These are phyloP conservation scores for Allenopithecus nigroviridis DNA, from an alignment of 2,797 vertebrate species.

Conservation along the genomic window DNA sequence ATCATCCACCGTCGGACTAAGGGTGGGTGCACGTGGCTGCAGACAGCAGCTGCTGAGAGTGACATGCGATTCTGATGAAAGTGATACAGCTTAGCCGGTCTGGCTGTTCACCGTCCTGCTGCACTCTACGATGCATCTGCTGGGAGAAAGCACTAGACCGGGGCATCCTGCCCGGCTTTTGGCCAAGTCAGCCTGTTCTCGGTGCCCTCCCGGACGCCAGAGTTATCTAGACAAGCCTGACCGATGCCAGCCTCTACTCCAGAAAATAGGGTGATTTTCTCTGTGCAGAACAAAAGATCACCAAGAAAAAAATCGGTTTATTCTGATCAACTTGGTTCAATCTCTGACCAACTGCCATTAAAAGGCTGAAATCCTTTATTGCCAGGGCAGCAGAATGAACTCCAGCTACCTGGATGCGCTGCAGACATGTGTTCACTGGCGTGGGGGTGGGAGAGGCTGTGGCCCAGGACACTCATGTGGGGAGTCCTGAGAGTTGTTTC, in stretches of 20 bases:
- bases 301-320: not conserved
- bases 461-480: not conserved
- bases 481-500: not conserved
- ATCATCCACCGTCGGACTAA: not conserved
- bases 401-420: not conserved
- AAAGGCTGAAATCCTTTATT: not conserved
- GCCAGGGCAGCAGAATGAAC: not conserved
- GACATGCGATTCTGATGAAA: not conserved
- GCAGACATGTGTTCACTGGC: not conserved
- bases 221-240: not conserved
- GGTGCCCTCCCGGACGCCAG: not conserved
- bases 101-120: not conserved
- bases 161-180: not conserved
- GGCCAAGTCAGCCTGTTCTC: not conserved
- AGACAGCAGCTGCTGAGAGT: no score
- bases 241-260: not conserved
- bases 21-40: not conserved
- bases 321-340: not conserved
- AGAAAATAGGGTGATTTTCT: not conserved
- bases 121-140: not conserved
- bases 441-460: not conserved
- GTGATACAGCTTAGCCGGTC: rapidly evolving
- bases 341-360: not conserved
- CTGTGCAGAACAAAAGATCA: not conserved
- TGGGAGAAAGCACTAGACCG: not conserved